Evolutionary conservation across 2,888 invertebrate genomes (phyloP), one percentile per base, ranked within the genome.

Genomic region (Apoda limacodes): DNA sequence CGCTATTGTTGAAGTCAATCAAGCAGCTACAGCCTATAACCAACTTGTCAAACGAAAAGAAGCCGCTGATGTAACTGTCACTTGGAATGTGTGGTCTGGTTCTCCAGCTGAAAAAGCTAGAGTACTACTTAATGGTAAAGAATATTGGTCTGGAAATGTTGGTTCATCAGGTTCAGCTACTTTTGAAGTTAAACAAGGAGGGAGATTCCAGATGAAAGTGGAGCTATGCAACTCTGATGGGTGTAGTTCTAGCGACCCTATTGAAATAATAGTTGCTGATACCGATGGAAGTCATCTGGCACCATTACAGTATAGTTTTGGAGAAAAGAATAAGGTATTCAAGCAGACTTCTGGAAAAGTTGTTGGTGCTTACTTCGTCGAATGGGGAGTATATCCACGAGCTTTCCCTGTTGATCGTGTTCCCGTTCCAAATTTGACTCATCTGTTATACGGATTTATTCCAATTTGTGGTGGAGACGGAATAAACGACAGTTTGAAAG

Each of bases 401-500:
- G 74, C 74, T 41, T 80, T 71, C 52, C 78, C 80, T 3, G 75
- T 76, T 2, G 80, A 80, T 35, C 60, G 60, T 12, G 39, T 80
- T 2, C 80, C 80, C 2, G 55, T 80, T 12, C 78, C 78, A 1
- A 80, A 80, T 37, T 47, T 80, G 9, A 76, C 78, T 7, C 80
- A 80, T 55, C 56, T 80, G 30, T 46, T 80, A 2, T 80, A 80
- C 35, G 80, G 80, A 25, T 80, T 80, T 39, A 78, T 80, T 28
- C 80, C 80, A 24, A 80, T 80, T 31, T 80, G 80, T 30, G 80
- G 80, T 11, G 80, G 80, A 27, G 80, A 80, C 33, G 80, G 80
- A 25, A 80, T 80, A 40, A 80, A 80, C 32, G 80, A 80, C 62
- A 80, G 80, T 49, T 68, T 80, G 40, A 80, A 80, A 30, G 80